Conservation (phyloP, 2,888 invertebrate genomes). For the Tryphoninae sp. region DNA sequence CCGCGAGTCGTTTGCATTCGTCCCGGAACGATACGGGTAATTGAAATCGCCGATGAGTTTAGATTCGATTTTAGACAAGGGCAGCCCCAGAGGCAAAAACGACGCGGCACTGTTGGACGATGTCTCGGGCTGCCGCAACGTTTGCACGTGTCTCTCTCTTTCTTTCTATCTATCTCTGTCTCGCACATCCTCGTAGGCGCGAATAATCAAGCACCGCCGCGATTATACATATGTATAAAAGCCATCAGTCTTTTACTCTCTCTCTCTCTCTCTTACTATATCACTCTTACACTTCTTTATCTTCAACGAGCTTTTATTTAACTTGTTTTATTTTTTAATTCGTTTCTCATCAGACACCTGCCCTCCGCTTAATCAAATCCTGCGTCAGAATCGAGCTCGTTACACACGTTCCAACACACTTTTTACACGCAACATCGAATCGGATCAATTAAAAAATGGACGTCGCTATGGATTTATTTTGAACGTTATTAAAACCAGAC, state of each 20-base stretch:
- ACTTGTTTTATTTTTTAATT: constrained; percentile 29
- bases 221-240: constrained; percentile 52
- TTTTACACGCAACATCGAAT: too few relatives aligned
- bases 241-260: constrained; percentile 44
- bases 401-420: not conserved
- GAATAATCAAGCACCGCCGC: constrained; percentile 61
- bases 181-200: constrained; percentile 4
- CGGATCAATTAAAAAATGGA: too few relatives aligned
- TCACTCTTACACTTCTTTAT: constrained; percentile 15
- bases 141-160: not conserved
- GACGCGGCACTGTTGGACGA: constrained; percentile 27
- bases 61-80: constrained; percentile 75
- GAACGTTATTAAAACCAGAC: too few relatives aligned
- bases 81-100: constrained; percentile 51
- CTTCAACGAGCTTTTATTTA: constrained; percentile 45
- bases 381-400: not conserved
- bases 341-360: constrained; percentile 8
- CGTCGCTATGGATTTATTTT: too few relatives aligned
- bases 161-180: constrained; percentile 42
- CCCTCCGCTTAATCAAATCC: not conserved
- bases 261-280: not conserved
- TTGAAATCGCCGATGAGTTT: constrained; percentile 71
- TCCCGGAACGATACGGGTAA: constrained; percentile 68
- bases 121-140: constrained; percentile 43
- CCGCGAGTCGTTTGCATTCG: constrained; percentile 63